These are phyloP conservation scores for Mimas tiliae DNA, from an alignment of 2,888 invertebrate genomes.

Conservation along the genomic window DNA sequence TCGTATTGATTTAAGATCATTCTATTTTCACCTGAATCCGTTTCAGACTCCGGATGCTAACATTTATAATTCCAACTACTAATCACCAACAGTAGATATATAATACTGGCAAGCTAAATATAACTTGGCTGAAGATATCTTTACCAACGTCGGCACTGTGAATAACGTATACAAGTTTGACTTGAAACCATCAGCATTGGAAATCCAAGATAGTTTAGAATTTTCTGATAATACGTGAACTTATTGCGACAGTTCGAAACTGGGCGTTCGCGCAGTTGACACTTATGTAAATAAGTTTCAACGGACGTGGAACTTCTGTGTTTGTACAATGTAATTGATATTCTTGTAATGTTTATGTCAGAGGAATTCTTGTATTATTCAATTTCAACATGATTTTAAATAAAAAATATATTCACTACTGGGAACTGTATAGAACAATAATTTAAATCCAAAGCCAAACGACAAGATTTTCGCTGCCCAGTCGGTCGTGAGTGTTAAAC, in stretches of 20 bases:
- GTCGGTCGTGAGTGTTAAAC: too few species aligned
- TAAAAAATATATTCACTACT: too few species aligned
- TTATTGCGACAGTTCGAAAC: slow-evolving; percentile 24
- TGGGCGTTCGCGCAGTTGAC: slow-evolving; percentile 18
- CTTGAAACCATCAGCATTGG: slow-evolving; percentile 23
- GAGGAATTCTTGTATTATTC: not conserved
- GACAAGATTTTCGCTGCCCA: too few species aligned
- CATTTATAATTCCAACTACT: not conserved
- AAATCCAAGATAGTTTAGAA: slow-evolving; percentile 25
- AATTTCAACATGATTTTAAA: too few species aligned
- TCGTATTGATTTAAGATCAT: not conserved
- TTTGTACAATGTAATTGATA: slow-evolving; percentile 10
- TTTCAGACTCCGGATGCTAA: not conserved
- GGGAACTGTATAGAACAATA: too few species aligned
- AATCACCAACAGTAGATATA: not conserved
- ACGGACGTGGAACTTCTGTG: not conserved
- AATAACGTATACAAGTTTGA: slow-evolving; percentile 21
- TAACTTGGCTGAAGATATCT: not conserved
- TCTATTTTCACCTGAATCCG: not conserved
- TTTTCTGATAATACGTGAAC: slow-evolving; percentile 23
- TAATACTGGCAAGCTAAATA: not conserved
- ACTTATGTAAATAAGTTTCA: slow-evolving; percentile 23
- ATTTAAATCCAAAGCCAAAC: too few species aligned
- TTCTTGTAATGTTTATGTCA: not conserved
- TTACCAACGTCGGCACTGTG: not conserved